phyloP scores from a whole-genome alignment of 2,797 vertebrate species.

The Catostomus latipinnis region DNA sequence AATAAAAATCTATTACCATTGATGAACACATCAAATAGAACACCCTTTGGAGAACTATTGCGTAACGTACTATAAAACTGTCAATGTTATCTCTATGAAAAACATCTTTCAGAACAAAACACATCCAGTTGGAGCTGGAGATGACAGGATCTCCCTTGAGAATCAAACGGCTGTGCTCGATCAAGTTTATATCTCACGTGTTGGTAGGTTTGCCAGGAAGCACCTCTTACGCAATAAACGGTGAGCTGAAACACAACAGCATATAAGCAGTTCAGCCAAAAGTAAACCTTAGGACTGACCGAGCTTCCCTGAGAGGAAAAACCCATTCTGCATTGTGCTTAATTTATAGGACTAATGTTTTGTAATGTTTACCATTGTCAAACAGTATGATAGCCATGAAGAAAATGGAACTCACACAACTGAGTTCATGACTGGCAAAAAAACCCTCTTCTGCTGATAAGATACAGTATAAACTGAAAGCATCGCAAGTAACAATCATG shows the following conservation, averaged over 20 bases:
- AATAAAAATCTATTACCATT: neutral
- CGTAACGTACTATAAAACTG: neutral
- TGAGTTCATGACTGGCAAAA: neutral
- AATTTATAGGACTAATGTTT: neutral
- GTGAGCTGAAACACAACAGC: neutral
- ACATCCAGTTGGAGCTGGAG: neutral
- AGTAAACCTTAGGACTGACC: neutral
- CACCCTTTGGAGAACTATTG: neutral
- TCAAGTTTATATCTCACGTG: neutral
- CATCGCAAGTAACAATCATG: neutral
- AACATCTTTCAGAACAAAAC: neutral
- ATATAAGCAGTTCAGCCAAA: neutral
- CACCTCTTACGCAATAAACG: slow-evolving; percentile 9
- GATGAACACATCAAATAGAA: neutral
- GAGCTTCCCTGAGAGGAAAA: neutral
- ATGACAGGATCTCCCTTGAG: no score
- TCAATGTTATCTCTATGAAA: neutral
- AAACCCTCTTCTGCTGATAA: neutral
- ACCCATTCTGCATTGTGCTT: neutral
- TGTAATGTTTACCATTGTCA: neutral
- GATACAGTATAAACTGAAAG: no score
- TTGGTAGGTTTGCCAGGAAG: neutral
- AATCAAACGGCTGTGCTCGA: neutral
- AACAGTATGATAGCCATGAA: neutral
- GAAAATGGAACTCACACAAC: no score